A percentile compares a stretch with the other conserved stretches of the same genome.
phyloP scores from a whole-genome alignment of 2,113 vertebrate genomes.

The Pipa parva region DNA sequence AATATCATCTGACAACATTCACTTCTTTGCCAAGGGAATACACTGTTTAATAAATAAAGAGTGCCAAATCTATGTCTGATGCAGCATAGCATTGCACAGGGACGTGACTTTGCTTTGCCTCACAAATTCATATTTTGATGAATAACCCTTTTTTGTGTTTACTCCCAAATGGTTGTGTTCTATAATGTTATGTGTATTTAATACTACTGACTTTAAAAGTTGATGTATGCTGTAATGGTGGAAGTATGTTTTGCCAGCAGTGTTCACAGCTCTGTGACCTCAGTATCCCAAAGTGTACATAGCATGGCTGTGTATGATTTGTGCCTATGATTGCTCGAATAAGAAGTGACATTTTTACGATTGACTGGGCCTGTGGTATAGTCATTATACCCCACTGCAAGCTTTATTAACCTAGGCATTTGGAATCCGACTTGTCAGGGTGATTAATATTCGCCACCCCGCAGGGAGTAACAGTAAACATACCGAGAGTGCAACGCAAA shows the following conservation, averaged over 20 bases:
- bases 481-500: constrained; percentile 54
- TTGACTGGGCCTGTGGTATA: constrained; percentile 30
- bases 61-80: too few relatives aligned
- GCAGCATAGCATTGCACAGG: too few relatives aligned
- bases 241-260: constrained; percentile 13
- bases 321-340: constrained; percentile 34
- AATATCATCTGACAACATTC: too few relatives aligned
- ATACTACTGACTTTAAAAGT: not conserved
- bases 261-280: constrained; percentile 17
- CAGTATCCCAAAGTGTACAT: constrained; percentile 19
- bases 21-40: too few relatives aligned
- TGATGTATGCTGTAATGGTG: constrained; percentile 6
- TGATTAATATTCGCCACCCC: constrained; percentile 49
- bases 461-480: constrained; percentile 51
- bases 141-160: too few relatives aligned
- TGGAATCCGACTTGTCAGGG: constrained; percentile 48
- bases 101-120: too few relatives aligned
- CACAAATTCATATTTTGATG: too few relatives aligned
- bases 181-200: too few relatives aligned
- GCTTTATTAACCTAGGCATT: constrained; percentile 46
- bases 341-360: constrained; percentile 41
- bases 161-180: too few relatives aligned
- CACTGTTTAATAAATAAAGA: too few relatives aligned
- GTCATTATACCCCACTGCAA: constrained; percentile 41
- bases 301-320: constrained; percentile 30